Conservation (phyloP, 2,113 vertebrate genomes). For the Rhizomys pruinosus region DNA sequence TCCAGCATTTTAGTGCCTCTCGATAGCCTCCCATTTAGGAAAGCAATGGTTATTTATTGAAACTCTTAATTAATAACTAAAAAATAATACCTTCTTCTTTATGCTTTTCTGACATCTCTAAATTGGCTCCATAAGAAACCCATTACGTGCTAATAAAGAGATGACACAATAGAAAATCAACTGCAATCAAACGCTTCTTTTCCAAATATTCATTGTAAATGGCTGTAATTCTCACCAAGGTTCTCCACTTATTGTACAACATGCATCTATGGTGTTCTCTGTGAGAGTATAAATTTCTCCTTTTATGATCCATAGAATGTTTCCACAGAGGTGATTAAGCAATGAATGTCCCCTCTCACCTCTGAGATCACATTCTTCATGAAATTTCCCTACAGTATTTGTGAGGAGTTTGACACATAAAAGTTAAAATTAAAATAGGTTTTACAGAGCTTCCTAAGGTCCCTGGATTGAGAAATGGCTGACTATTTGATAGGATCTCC, state of each 20-base stretch:
- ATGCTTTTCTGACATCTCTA: not conserved
- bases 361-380: not conserved
- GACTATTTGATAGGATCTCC: not conserved
- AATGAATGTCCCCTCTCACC: constrained; percentile 29
- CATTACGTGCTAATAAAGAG: not conserved
- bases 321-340: constrained; percentile 14
- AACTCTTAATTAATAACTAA: constrained; percentile 56
- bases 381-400: constrained; percentile 2
- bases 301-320: not conserved
- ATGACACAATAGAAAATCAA: constrained; percentile 53
- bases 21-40: not conserved
- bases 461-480: not conserved
- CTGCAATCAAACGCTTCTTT: not conserved
- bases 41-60: constrained; percentile 27
- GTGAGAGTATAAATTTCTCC: not conserved
- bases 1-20: not conserved
- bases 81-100: constrained; percentile 20
- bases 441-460: not conserved
- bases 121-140: not conserved
- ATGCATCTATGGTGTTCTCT: not conserved
- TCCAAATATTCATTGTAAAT: not conserved
- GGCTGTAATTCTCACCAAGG: constrained; percentile 18
- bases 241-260: not conserved
- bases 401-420: not conserved
- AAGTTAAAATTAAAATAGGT: not conserved